Evolutionary conservation across 2,888 invertebrate species (phyloP).

Genomic region (Scrobipalpa atriplicella): DNA sequence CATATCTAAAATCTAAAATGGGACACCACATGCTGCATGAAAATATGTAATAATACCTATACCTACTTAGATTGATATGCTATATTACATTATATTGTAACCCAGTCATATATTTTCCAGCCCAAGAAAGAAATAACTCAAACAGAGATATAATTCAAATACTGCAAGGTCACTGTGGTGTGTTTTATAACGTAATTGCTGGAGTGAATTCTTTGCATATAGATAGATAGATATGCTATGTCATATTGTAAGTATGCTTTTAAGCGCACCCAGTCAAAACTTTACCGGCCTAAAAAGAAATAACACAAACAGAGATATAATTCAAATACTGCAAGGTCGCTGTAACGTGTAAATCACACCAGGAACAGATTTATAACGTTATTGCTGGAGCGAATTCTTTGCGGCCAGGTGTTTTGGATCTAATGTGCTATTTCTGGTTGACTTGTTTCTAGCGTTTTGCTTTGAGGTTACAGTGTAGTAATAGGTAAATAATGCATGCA

Average conservation of each 20-base stretch:
- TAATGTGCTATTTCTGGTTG: not conserved
- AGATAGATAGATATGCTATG: no score
- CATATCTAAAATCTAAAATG: no score
- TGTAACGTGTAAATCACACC: not conserved
- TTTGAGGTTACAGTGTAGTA: no score
- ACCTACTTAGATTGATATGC: no score
- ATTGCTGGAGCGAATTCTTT: not conserved
- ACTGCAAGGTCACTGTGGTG: not conserved
- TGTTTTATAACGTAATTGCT: slow-evolving; percentile 5
- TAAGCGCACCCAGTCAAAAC: no score
- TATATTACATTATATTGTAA: no score
- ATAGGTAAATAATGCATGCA: no score
- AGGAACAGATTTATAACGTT: not conserved
- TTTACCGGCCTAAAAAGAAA: not conserved
- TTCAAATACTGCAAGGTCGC: slow-evolving; percentile 8
- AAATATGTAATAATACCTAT: no score
- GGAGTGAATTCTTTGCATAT: not conserved
- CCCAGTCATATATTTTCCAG: no score
- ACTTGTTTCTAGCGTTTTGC: not conserved
- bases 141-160: slow-evolving; percentile 6
- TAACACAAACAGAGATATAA: slow-evolving; percentile 1
- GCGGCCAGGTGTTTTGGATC: slow-evolving; percentile 7
- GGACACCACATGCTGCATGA: no score
- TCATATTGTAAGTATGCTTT: no score
- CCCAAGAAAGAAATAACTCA: not conserved